phyloP scores from a whole-genome alignment of 2,888 invertebrate species.

The Drosophila lutescens region DNA sequence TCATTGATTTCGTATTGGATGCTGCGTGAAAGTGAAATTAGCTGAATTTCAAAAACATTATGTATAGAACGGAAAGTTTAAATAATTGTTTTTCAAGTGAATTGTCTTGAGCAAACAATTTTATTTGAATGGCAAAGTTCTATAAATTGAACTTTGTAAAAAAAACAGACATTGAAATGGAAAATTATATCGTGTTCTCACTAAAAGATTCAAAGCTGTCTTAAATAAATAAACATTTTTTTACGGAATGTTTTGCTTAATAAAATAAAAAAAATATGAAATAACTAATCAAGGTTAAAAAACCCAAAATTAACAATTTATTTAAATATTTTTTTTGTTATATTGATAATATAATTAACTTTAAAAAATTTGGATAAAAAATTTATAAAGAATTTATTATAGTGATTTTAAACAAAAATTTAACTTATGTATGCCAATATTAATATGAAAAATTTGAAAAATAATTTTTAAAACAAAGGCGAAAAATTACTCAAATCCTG shows the following conservation, averaged over 20 bases:
- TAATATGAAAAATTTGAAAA: neutral
- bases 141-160: neutral
- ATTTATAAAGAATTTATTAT: too few relatives aligned
- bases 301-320: too few relatives aligned
- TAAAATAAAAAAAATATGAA: too few relatives aligned
- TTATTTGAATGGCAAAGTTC: neutral
- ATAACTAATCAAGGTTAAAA: too few relatives aligned
- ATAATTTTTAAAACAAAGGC: neutral
- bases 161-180: slow-evolving; percentile 6
- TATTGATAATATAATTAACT: too few relatives aligned
- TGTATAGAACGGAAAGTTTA: neutral
- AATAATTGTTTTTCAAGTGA: slow-evolving; percentile 57
- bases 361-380: too few relatives aligned
- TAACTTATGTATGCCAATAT: too few relatives aligned
- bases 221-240: neutral
- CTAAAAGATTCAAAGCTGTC: neutral
- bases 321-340: neutral
- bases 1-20: slow-evolving; percentile 13
- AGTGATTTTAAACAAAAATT: too few relatives aligned
- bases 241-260: too few relatives aligned
- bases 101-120: slow-evolving; percentile 5
- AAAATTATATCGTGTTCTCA: neutral
- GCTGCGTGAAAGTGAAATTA: slow-evolving; percentile 23
- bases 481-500: slow-evolving; percentile 4
- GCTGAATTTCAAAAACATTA: neutral